Evolutionary conservation across 2,113 vertebrate genomes (phyloP).

Genomic region (Chunga burmeisteri): DNA sequence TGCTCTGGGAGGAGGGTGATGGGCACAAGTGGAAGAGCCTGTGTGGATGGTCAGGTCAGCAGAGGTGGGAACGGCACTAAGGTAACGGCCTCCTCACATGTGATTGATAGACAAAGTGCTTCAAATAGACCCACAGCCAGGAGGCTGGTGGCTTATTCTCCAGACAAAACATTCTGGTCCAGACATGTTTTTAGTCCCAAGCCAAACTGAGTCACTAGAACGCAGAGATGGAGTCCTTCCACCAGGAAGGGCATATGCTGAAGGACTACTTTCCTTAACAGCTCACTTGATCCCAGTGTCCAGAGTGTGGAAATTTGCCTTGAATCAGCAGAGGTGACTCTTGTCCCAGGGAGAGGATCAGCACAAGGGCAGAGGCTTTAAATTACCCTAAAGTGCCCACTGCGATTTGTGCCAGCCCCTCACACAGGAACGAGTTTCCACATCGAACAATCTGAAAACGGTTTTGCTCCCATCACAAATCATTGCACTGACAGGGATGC

Average conservation of each 20-base stretch:
- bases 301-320: neutral
- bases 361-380: neutral
- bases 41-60: neutral
- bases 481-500: neutral
- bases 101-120: neutral
- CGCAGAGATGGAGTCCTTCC: neutral
- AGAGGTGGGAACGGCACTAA: neutral
- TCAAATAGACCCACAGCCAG: neutral
- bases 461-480: neutral
- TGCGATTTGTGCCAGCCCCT: neutral
- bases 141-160: neutral
- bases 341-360: neutral
- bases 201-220: neutral
- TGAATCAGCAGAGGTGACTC: neutral
- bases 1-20: neutral
- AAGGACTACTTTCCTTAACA: neutral
- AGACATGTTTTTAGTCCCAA: neutral
- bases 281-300: neutral
- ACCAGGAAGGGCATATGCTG: neutral
- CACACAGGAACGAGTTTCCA: neutral
- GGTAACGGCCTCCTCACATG: neutral
- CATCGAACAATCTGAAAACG: neutral
- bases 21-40: neutral
- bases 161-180: neutral
- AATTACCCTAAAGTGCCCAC: neutral